Evolutionary conservation across 1,140 invertebrate species (phyloP), one percentile per base, ranked within the genome.

Genomic region (Tachypleus tridentatus): DNA sequence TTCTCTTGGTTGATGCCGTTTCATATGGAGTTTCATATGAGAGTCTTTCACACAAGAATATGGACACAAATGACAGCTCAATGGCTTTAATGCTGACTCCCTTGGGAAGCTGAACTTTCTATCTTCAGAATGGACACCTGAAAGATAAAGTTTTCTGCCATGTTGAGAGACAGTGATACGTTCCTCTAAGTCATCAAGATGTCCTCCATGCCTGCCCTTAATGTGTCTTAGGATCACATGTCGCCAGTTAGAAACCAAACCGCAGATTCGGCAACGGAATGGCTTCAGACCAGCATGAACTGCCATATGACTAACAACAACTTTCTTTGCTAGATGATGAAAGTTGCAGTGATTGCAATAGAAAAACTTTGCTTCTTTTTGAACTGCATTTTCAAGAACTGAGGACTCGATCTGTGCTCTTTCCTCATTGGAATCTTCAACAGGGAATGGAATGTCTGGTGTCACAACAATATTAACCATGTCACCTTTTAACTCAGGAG

Each of bases 191-290:
- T 67, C 67, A 58, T 70, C 57, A 48, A 63, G 58, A 57, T 68
- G 62, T 50, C 65, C 65, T 56, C 62, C 62, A 58, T 72, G 70
- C 8, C 53, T 11, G n/a, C 59, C 57, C n/a, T 59, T 63, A 49
- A 64, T 59, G 58, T 72, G 71, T 4, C 66, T 49, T 3, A 65
- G 84, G 77, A 87, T 86, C 70, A 87, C 85, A 81, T 87, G 85
- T 80, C 86, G 86, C 86, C 86, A 87, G 77, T 87, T 87, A 64
- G 85, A 86, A 72, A 85, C 77, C 77, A 87, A 85, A 75, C 85
- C 83, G 78, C 85, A 87, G 75, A 86, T 84, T 70, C 85, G 84
- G 78, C 86, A 87, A 70, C 84, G 81, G 77, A 86, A 87, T 54
- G 85, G 66, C 50, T 67, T 71, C 47, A 63, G 60, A 49, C 66